Conservation (phyloP, 1,140 invertebrate genomes). For the Zeugodacus cucurbitae region DNA sequence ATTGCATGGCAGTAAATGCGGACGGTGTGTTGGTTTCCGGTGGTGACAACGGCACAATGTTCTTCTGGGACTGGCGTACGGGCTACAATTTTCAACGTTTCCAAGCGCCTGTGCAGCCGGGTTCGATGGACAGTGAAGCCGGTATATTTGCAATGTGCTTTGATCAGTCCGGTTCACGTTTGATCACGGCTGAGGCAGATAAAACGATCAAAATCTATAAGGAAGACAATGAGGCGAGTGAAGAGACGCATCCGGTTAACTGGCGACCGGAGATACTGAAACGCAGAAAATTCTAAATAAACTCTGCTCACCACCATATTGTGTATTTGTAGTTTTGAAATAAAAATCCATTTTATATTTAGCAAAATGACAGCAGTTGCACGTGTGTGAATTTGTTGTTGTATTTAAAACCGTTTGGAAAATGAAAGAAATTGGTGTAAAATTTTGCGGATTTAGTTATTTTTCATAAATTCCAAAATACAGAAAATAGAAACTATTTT, state of each 20-base stretch:
- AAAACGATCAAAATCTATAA: constrained; percentile 99
- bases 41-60: constrained; percentile 98
- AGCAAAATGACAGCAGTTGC: not conserved
- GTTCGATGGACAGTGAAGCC: constrained; percentile 99
- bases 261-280: constrained; percentile 97
- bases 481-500: too few species aligned
- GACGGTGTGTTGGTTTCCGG: constrained; percentile 97
- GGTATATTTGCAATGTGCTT: constrained; percentile 96
- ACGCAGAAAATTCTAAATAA: constrained; percentile 82
- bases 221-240: constrained; percentile 95
- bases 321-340: not conserved
- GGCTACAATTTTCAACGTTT: constrained; percentile 96
- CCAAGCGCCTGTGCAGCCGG: constrained; percentile 94
- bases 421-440: too few species aligned
- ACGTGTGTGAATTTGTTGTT: too few species aligned
- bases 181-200: constrained; percentile 98
- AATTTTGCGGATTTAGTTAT: too few species aligned
- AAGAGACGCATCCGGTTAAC: constrained; percentile 96
- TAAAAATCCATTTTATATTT: not conserved
- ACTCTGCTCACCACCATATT: not conserved
- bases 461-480: too few species aligned
- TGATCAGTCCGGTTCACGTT: constrained; percentile 91
- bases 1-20: constrained; percentile 93
- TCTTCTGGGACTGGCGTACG: constrained; percentile 99
- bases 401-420: too few species aligned